Base-by-base conservation (phyloP, 2,888 invertebrate species). In the Pherbina coryleti region DNA sequence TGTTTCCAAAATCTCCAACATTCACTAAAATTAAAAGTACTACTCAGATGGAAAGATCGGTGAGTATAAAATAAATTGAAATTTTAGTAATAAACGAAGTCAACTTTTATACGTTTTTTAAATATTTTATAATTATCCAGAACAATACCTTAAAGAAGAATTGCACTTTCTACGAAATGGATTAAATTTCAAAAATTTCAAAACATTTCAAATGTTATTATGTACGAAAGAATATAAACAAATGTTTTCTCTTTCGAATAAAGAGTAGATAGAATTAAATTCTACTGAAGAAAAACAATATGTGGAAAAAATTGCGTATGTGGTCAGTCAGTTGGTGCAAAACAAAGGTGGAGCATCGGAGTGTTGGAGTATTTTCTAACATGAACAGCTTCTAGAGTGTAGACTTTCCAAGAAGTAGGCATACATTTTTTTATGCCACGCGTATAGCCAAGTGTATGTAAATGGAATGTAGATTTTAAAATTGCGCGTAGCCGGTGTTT, bases 401-500 rank as follows among this genome's bases (percentile, higher is more conserved):
- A 60, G 60, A 57, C 44, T 60, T 57, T 72, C 72, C 55, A 55
- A 22, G 17, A 51, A 67, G 44, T 25, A 17, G 67, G 22, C 19
- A 19, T 11, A 22, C 49, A 19, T 37, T 14, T 25, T 14, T 25
- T 11, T 8, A 19, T 67, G 44, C 37, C 37, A 17, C n/a, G 64
- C 4, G 66, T n/a, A n/a, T n/a, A n/a, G n/a, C n/a, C n/a, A n/a
- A n/a, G 69, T 22, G 55, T 19, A 53, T 25, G 64, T 66, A 25
- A 62, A 31, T 51, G 51, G 44, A 75, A 60, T 25, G 34, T 37
- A 67, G 37, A 25, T 22, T 51, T 37, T 71, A 53, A 70, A 72
- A 75, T 60, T 80, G 79, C 79, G 77, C 79, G 77, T 81, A 70
- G 79, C 79, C 81, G 81, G 80, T 77, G 77, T 78, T 80, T 80